Evolutionary conservation across 2,888 invertebrate species (phyloP), one percentile per base, ranked within the genome.

Genomic region (Theretra japonica): DNA sequence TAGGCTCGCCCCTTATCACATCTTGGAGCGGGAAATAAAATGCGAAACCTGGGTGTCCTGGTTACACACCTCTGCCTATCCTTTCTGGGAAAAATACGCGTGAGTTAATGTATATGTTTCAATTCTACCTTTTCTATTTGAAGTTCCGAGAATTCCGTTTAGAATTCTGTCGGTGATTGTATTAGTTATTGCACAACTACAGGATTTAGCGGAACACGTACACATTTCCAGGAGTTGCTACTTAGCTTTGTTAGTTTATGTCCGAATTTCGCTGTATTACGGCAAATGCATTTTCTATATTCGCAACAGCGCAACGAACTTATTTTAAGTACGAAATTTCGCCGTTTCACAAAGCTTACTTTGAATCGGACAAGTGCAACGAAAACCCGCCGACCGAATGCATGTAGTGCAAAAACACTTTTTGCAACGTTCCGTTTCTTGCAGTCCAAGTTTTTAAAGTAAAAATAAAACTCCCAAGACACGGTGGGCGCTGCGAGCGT

Each of bases 401-500:
- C 25, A 21, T 17, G 23, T 70, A 23, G 41, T 62, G 30, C 23
- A 25, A 17, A 59, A 62, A 53, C 28, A 65, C 48, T 65, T 65
- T 70, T 70, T 33, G 19, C 57, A 6, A 60, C 60, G 33, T 33
- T 41, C 33, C 62, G 62, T 56, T 71, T 71, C 65, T 56, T 65
- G 19, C 62, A 69, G 28, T 56, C 50, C 21, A 30, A 65, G 48
- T 65, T 48, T 60, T 65, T 48, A 65, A 48, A 33, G 30, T 57
- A 33, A 41, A 69, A 69, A 58, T 23, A n/a, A 50, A 68, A 68
- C 68, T 68, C 1, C 19, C 25, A 17, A 69, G 60, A 69, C 69
- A 41, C 65, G 65, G 65, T 41, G 71, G 74, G 75, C 73, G 75
- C 73, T 71, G 72, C 23, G 50, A 57, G 59, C 72, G 65, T 80